These are phyloP conservation scores for Scotopteryx bipunctaria DNA, from an alignment of 2,888 invertebrate species.

Conservation along the genomic window DNA sequence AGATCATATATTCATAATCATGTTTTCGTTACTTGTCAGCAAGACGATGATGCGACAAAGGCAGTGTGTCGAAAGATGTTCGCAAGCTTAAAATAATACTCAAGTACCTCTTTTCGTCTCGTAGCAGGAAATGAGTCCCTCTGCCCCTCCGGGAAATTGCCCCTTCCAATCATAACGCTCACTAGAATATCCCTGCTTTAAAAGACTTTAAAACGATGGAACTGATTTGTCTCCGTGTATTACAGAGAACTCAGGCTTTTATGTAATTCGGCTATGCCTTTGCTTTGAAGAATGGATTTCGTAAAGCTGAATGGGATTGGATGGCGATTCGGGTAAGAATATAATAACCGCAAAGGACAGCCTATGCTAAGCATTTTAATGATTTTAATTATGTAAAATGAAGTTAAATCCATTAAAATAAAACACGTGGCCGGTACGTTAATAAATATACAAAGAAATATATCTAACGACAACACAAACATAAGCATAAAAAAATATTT, in stretches of 20 bases:
- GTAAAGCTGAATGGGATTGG: not conserved
- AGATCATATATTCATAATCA: not conserved
- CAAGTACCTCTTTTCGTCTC: slow-evolving; percentile 61
- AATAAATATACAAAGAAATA: too few relatives aligned
- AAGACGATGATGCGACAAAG: slow-evolving; percentile 47
- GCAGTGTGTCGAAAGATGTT: slow-evolving; percentile 70
- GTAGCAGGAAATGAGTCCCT: slow-evolving; percentile 78
- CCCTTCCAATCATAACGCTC: slow-evolving; percentile 77
- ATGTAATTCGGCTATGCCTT: slow-evolving; percentile 40
- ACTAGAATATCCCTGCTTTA: slow-evolving; percentile 69
- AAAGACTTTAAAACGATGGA: slow-evolving; percentile 72
- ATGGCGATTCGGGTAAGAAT: not conserved
- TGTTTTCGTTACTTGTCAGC: not conserved
- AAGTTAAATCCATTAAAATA: too few relatives aligned
- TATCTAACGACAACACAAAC: too few relatives aligned
- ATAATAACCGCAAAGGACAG: too few relatives aligned
- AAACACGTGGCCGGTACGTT: too few relatives aligned
- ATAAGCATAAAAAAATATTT: too few relatives aligned
- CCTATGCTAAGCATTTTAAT: too few relatives aligned
- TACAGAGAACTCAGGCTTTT: slow-evolving; percentile 54
- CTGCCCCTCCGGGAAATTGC: slow-evolving; percentile 79
- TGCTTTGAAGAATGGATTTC: slow-evolving; percentile 32
- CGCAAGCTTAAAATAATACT: slow-evolving; percentile 79
- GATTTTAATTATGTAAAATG: too few relatives aligned
- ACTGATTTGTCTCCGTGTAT: slow-evolving; percentile 69